A percentile compares a stretch with the other conserved stretches of the same genome.
Conservation (phyloP, 2,113 vertebrate genomes). For the Colinus virginianus region DNA sequence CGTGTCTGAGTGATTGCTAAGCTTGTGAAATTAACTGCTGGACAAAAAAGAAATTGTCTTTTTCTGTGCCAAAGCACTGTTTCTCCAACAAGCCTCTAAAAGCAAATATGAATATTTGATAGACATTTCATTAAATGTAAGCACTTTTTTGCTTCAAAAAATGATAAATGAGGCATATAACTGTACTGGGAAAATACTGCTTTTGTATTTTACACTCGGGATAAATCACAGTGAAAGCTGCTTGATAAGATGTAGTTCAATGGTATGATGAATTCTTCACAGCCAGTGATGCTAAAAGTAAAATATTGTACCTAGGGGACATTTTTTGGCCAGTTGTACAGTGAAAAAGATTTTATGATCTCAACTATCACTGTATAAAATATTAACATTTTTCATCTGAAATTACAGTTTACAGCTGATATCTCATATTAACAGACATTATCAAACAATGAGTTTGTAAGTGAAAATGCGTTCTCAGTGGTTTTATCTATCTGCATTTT, state of each 20-base stretch:
- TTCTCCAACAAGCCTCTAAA: conserved; percentile 26
- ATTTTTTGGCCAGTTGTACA: background rate
- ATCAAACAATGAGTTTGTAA: background rate
- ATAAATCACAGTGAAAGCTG: background rate
- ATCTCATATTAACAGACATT: background rate
- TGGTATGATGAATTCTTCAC: background rate
- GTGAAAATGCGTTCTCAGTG: background rate
- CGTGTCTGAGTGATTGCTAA: conserved; percentile 22
- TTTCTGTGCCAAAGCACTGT: conserved; percentile 4
- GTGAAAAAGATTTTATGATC: background rate
- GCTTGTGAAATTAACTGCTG: conserved; percentile 21
- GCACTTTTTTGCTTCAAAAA: conserved; percentile 27
- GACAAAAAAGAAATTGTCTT: conserved; percentile 20
- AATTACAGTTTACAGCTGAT: background rate
- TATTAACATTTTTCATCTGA: background rate
- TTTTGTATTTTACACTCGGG: background rate
- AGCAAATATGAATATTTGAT: conserved; percentile 37
- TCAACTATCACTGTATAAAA: background rate
- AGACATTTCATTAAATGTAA: conserved; percentile 4
- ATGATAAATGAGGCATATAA: background rate
- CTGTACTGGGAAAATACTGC: background rate
- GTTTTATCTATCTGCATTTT: background rate
- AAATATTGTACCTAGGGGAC: background rate
- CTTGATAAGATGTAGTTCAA: background rate
- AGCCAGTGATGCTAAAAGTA: background rate